These are phyloP conservation scores for Monochamus alternatus DNA, from an alignment of 2,888 invertebrate species.

Conservation along the genomic window DNA sequence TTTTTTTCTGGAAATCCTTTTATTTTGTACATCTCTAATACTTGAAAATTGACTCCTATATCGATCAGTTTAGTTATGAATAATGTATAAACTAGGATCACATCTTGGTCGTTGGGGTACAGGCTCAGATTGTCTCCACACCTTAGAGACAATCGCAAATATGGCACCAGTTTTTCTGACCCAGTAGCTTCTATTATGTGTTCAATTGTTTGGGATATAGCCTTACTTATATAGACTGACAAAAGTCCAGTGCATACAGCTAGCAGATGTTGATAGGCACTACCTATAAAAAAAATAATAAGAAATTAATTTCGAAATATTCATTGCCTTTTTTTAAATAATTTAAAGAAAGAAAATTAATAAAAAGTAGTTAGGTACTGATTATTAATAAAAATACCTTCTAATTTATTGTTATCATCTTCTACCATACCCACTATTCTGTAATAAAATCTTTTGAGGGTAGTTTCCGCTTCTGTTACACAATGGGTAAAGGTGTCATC, in stretches of 20 bases:
- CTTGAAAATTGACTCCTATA: constrained; percentile 46
- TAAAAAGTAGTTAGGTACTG: background rate
- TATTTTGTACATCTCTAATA: constrained; percentile 58
- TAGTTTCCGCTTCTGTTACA: constrained; percentile 53
- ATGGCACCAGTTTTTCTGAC: constrained; percentile 74
- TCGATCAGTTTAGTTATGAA: constrained; percentile 70
- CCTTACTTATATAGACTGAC: constrained; percentile 77
- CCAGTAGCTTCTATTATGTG: constrained; percentile 75
- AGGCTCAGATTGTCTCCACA: constrained; percentile 67
- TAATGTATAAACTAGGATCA: constrained; percentile 75
- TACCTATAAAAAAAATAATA: background rate
- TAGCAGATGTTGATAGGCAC: constrained; percentile 15
- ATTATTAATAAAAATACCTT: constrained; percentile 9
- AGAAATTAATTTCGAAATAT: background rate
- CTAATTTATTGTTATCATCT: constrained; percentile 53
- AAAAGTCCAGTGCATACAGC: constrained; percentile 69
- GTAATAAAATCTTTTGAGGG: constrained; percentile 59
- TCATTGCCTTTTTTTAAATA: background rate
- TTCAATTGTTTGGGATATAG: constrained; percentile 80
- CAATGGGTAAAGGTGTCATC: constrained; percentile 56
- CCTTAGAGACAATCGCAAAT: constrained; percentile 73
- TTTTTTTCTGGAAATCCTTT: constrained; percentile 51
- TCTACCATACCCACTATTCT: constrained; percentile 55
- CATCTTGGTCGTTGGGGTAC: constrained; percentile 75
- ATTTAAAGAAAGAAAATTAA: background rate